Conservation (phyloP, 2,113 vertebrate species). For the Motacilla alba region DNA sequence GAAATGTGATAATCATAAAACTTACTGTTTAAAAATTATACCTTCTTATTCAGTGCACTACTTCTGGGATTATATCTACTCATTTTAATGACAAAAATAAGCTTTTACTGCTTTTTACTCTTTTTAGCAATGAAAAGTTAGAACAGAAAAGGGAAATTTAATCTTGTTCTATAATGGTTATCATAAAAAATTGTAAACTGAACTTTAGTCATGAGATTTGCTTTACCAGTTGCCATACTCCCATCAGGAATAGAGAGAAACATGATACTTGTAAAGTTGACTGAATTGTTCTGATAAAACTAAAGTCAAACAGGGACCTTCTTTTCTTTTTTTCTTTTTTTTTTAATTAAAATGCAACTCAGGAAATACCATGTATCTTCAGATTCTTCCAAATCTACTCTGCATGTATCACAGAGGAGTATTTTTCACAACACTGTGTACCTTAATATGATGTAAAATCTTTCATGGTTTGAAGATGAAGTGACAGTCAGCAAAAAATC, state of each 20-base stretch:
- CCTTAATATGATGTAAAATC: background rate
- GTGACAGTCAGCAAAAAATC: background rate
- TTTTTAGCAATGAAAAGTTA: background rate
- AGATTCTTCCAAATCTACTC: background rate
- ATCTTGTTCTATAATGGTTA: background rate
- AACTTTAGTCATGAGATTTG: background rate
- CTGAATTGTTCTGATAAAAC: background rate
- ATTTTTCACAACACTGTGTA: background rate
- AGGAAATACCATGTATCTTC: background rate
- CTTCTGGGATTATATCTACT: background rate
- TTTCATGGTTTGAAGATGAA: background rate
- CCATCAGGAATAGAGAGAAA: background rate
- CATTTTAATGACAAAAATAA: constrained; percentile 32
- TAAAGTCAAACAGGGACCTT: background rate
- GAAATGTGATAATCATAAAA: constrained; percentile 37
- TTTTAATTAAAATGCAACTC: background rate
- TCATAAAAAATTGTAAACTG: background rate
- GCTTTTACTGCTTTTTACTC: background rate
- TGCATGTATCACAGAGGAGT: background rate
- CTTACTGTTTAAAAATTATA: background rate
- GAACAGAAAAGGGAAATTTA: background rate
- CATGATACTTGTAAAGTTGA: background rate
- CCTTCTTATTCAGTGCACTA: background rate
- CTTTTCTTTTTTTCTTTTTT: background rate
- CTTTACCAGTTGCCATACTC: background rate